These are phyloP conservation scores for Larimichthys polyactis DNA, from an alignment of 2,113 vertebrate species.

Conservation along the genomic window DNA sequence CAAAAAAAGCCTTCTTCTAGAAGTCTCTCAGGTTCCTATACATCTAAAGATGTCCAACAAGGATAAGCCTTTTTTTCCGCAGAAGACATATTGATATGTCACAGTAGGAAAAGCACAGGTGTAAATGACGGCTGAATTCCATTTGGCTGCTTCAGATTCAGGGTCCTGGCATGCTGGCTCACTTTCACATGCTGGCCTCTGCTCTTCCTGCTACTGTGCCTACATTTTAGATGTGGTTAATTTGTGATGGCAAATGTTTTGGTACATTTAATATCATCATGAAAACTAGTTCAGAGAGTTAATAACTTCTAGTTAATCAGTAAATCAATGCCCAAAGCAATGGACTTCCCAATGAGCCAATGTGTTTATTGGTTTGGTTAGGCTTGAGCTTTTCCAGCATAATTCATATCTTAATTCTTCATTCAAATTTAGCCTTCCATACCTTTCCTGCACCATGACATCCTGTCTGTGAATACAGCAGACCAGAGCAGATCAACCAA, in stretches of 20 bases:
- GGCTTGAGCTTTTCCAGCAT: too few relatives aligned
- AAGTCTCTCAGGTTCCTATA: background rate
- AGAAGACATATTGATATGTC: too few relatives aligned
- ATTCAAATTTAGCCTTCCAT: too few relatives aligned
- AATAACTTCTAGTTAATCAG: background rate
- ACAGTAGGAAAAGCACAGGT: background rate
- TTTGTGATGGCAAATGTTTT: background rate
- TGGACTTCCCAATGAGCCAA: background rate
- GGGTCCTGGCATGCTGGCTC: background rate
- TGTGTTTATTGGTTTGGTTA: too few relatives aligned
- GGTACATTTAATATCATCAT: background rate
- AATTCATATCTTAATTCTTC: too few relatives aligned
- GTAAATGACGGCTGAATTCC: background rate
- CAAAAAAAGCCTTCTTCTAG: background rate
- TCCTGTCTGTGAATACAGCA: too few relatives aligned
- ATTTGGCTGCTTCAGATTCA: background rate
- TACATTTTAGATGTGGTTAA: background rate
- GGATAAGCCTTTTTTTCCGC: background rate
- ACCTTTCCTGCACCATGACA: too few relatives aligned
- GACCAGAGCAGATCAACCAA: too few relatives aligned
- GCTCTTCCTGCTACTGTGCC: background rate
- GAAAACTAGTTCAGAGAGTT: background rate
- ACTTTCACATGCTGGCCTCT: background rate
- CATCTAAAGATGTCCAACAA: background rate
- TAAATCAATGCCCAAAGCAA: constrained; percentile 4